phyloP scores from a whole-genome alignment of 1,140 invertebrate species.

The Melitaea cinxia region DNA sequence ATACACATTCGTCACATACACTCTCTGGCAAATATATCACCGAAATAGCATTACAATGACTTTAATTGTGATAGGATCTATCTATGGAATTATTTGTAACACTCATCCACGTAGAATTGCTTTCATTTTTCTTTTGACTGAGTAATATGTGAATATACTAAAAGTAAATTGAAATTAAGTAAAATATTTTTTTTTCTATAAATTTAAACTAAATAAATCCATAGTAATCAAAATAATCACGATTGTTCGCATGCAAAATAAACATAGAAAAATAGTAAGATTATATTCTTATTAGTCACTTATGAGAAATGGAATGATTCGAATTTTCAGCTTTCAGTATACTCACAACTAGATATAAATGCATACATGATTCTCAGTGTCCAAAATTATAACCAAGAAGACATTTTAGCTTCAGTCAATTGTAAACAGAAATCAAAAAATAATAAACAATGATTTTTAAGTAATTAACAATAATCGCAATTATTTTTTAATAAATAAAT shows the following conservation, averaged over 20 bases:
- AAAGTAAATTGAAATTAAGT: slow-evolving; percentile 57
- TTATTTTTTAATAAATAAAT: slow-evolving; percentile 73
- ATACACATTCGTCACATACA: slow-evolving; percentile 75
- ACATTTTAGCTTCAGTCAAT: slow-evolving; percentile 74
- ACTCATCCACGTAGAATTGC: slow-evolving; percentile 51
- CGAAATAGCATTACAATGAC: slow-evolving; percentile 69
- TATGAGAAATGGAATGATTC: slow-evolving; percentile 79
- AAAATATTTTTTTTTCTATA: slow-evolving; percentile 19
- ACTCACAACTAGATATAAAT: slow-evolving; percentile 70
- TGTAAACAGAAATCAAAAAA: slow-evolving; percentile 71
- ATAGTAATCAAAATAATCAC: slow-evolving; percentile 52
- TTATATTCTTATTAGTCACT: slow-evolving; percentile 57
- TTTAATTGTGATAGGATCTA: slow-evolving; percentile 68
- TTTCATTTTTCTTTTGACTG: slow-evolving; percentile 81
- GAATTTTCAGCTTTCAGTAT: slow-evolving; percentile 74
- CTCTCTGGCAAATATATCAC: slow-evolving; percentile 67
- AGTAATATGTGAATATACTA: slow-evolving; percentile 76
- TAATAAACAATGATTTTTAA: slow-evolving; percentile 69
- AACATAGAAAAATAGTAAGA: slow-evolving; percentile 68
- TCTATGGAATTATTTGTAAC: slow-evolving; percentile 72
- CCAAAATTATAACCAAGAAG: slow-evolving; percentile 68
- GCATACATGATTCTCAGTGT: slow-evolving; percentile 64
- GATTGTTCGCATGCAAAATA: slow-evolving; percentile 70
- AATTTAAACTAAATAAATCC: slow-evolving; percentile 25
- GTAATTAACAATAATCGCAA: slow-evolving; percentile 66